A percentile compares a stretch with the other conserved stretches of the same genome.
Conservation (phyloP, 2,888 invertebrate species). For the Harpalus rufipes region DNA sequence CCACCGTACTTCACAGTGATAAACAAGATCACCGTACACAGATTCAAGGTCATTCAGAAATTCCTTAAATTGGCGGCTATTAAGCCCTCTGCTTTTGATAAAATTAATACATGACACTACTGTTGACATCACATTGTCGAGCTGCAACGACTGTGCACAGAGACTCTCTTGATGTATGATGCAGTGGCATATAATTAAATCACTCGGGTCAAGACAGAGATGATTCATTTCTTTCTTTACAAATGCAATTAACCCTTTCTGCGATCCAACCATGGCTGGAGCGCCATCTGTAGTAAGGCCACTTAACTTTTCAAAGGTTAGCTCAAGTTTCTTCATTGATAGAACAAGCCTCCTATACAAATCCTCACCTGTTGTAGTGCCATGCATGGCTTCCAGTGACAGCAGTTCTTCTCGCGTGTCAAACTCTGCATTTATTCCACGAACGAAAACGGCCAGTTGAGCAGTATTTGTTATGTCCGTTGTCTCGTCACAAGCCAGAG, state of each 20-base stretch:
- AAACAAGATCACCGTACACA: conserved; percentile 61
- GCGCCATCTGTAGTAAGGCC: conserved; percentile 68
- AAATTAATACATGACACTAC: conserved; percentile 52
- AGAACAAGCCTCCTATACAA: conserved; percentile 52
- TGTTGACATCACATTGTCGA: conserved; percentile 44
- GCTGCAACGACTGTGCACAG: conserved; percentile 39
- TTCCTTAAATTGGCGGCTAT: conserved; percentile 55
- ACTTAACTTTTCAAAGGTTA: conserved; percentile 25
- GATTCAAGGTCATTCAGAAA: conserved; percentile 62
- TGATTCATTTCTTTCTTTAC: conserved; percentile 25
- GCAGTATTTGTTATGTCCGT: conserved; percentile 66
- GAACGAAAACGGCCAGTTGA: conserved; percentile 66
- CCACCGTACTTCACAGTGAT: conserved; percentile 56
- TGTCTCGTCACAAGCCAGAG: conserved; percentile 66
- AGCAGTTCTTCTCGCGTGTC: conserved; percentile 64
- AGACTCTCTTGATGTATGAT: conserved; percentile 64
- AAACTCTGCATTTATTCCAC: conserved; percentile 65
- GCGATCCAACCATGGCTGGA: conserved; percentile 68
- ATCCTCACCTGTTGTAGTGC: conserved; percentile 65
- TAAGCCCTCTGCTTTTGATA: conserved; percentile 45
- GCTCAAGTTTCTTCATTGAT: conserved; percentile 20
- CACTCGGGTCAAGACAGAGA: not conserved
- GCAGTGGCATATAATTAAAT: conserved; percentile 62
- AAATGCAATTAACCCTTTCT: conserved; percentile 67
- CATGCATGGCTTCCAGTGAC: conserved; percentile 62